Evolutionary conservation across 2,113 vertebrate genomes (phyloP), one percentile per base, ranked within the genome.

Genomic region (Mellivora capensis): DNA sequence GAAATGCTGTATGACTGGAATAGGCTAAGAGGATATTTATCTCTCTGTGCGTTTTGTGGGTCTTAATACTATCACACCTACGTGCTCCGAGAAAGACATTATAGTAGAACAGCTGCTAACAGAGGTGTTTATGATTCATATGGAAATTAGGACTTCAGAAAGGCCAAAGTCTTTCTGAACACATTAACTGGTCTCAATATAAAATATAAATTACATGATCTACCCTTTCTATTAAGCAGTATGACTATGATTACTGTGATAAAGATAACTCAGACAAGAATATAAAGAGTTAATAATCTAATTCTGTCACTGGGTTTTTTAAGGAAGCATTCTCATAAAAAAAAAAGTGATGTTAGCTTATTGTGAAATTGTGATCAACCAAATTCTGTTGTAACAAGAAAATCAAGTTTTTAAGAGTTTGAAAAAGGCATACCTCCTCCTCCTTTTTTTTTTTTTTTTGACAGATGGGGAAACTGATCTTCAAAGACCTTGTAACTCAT

Each of bases 1-100:
- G 92, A 95, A 97, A 94, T 90, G 91, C 91, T 88, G 74, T 91
- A 52, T 91, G 95, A 81, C 90, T 95, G 59, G 84, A 96, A 96
- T 83, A 90, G 76, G n/a, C 80, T 67, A 42, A 93, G 80, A 88
- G 79, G 64, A 31, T 90, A 93, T 95, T 97, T 93, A 39, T 98
- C 90, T 97, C 72, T 93, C 84, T 85, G 54, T 91, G 81, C 23
- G 29, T 91, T 93, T 77, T 77, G 62, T 81, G 83, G 62, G 37
- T 71, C 80, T 97, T 91, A 57, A n/a, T 91, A 64, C 54, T 29
- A 54, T 72, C 74, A 72, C 44, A 95, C 62, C 87, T 96, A 72
- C 61, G 47, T 82, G 57, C 62, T 95, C 95, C 29, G 86, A 90
- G 71, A 87, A 89, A 91, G 91, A 34, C n/a, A 64, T 76, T 64